phyloP scores from a whole-genome alignment of 2,797 vertebrate genomes.

The Premnoplex brunnescens region DNA sequence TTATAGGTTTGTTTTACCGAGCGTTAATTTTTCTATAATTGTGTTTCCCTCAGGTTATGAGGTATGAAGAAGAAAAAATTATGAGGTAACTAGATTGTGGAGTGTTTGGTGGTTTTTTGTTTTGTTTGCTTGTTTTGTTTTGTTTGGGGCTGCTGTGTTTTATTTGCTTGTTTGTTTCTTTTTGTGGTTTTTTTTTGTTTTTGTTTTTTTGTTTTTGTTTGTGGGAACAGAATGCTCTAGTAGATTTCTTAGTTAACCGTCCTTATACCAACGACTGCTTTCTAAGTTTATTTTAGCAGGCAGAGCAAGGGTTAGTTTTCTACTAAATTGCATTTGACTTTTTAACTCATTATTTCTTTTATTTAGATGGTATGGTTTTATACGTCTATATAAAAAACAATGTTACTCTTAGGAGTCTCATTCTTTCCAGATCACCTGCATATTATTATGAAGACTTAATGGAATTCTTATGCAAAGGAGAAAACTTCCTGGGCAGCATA shows the following conservation, averaged over 20 bases:
- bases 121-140: background rate
- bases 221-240: background rate
- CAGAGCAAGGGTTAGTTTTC: background rate
- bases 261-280: background rate
- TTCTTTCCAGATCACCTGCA: background rate
- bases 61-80: background rate
- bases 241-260: background rate
- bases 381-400: background rate
- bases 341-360: background rate
- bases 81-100: background rate
- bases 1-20: background rate
- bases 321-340: background rate
- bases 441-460: background rate
- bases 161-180: background rate
- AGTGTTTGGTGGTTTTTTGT: rapidly evolving
- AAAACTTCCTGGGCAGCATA: background rate
- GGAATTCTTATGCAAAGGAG: background rate
- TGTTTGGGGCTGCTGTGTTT: rapidly evolving
- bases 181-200: background rate
- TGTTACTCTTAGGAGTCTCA: background rate
- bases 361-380: background rate
- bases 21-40: background rate
- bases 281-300: background rate
- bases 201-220: background rate
- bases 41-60: background rate